phyloP scores from a whole-genome alignment of 2,113 vertebrate genomes.

The Elgaria multicarinata region DNA sequence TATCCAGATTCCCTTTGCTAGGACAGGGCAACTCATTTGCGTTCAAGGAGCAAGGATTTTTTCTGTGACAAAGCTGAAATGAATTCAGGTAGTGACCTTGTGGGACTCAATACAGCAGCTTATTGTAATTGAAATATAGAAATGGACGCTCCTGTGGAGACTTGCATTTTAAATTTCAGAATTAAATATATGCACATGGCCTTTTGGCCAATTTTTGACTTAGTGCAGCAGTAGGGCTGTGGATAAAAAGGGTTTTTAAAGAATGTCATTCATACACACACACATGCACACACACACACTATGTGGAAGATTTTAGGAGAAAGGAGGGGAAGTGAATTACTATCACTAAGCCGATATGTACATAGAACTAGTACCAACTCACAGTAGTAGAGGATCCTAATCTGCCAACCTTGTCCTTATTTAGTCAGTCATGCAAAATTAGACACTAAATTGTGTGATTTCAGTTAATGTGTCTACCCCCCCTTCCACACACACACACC shows the following conservation, averaged over 20 bases:
- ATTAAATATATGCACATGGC: not conserved
- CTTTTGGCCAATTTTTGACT: not conserved
- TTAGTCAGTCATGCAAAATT: not conserved
- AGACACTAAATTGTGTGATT: not conserved
- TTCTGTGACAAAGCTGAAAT: not conserved
- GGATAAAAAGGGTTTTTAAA: not conserved
- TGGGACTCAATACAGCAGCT: not conserved
- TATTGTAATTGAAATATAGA: constrained; percentile 14
- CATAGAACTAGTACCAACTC: not conserved
- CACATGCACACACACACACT: not conserved
- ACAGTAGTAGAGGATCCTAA: too few species aligned
- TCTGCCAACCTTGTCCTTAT: not conserved
- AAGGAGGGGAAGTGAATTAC: not conserved
- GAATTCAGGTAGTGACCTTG: not conserved
- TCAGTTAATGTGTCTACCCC: not conserved
- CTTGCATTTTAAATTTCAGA: not conserved
- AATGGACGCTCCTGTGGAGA: not conserved
- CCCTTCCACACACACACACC: too few species aligned
- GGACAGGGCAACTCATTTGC: not conserved
- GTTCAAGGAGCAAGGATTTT: not conserved
- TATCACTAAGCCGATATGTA: not conserved
- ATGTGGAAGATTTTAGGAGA: not conserved
- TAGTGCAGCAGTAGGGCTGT: not conserved
- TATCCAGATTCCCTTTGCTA: not conserved
- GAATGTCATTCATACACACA: not conserved